Conservation (phyloP, 2,797 vertebrate species). For the Pangasius djambal region DNA sequence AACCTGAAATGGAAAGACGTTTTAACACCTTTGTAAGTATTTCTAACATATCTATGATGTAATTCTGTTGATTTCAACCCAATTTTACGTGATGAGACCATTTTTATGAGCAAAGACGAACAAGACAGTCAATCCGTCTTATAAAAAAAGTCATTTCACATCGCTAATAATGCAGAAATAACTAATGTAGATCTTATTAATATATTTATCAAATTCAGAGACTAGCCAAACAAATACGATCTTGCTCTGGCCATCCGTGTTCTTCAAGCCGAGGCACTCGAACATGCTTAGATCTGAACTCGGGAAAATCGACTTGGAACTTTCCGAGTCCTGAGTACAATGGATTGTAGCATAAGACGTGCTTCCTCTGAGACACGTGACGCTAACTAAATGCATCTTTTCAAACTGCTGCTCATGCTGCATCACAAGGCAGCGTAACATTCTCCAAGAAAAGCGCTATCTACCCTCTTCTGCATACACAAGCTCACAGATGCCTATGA, state of each 20-base stretch:
- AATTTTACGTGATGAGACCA: not conserved
- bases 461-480: not conserved
- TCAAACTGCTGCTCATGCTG: not conserved
- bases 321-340: not conserved
- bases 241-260: not conserved
- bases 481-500: not conserved
- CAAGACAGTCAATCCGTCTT: not conserved
- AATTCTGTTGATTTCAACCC: not conserved
- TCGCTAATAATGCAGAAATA: not conserved
- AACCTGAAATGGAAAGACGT: not conserved
- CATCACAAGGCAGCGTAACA: too few relatives aligned
- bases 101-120: not conserved
- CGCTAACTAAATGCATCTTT: not conserved
- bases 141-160: not conserved
- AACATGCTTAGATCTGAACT: not conserved
- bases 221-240: not conserved
- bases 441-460: not conserved
- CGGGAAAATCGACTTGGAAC: not conserved
- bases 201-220: not conserved
- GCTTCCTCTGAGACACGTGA: not conserved
- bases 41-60: not conserved
- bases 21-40: not conserved
- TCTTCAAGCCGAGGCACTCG: not conserved
- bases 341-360: not conserved
- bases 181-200: not conserved